A percentile compares a stretch with the other conserved stretches of the same genome.
Conservation (phyloP, 1,140 invertebrate species). For the Capitella teleta region DNA sequence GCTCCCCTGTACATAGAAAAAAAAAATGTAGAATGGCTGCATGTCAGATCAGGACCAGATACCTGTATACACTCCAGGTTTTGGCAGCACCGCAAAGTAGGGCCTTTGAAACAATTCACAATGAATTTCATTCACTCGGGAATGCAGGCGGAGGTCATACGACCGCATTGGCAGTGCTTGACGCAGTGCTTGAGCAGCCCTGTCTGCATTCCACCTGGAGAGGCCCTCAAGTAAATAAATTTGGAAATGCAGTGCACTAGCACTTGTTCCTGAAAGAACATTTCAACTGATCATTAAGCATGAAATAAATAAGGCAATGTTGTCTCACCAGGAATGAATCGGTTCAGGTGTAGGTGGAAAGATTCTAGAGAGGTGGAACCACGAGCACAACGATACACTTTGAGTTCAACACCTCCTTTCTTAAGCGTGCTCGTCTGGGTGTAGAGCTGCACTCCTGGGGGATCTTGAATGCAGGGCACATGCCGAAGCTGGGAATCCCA, state of each 20-base stretch:
- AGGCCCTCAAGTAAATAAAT: constrained; percentile 18
- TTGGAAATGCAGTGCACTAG: constrained; percentile 17
- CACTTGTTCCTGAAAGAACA: too few species aligned
- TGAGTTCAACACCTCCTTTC: constrained; percentile 12
- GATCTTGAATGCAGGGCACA: constrained; percentile 21
- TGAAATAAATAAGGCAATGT: too few species aligned
- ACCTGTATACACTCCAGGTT: too few species aligned
- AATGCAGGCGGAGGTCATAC: background rate
- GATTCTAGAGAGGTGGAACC: constrained; percentile 17
- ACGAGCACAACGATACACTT: too few species aligned
- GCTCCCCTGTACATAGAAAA: too few species aligned
- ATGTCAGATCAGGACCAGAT: too few species aligned
- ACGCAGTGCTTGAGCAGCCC: constrained; percentile 5
- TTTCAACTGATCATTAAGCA: too few species aligned
- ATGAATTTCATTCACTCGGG: background rate
- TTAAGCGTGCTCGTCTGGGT: constrained; percentile 9
- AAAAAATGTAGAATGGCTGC: too few species aligned
- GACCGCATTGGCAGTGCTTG: background rate
- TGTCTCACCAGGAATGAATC: constrained; percentile 19
- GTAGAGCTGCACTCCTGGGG: constrained; percentile 16
- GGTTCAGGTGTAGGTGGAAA: constrained; percentile 17
- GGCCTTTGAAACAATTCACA: background rate
- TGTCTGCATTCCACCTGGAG: constrained; percentile 16
- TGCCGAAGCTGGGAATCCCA: constrained; percentile 17
- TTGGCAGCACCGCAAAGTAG: too few species aligned